phyloP scores from a whole-genome alignment of 2,797 vertebrate genomes.

The Anas flavirostris region DNA sequence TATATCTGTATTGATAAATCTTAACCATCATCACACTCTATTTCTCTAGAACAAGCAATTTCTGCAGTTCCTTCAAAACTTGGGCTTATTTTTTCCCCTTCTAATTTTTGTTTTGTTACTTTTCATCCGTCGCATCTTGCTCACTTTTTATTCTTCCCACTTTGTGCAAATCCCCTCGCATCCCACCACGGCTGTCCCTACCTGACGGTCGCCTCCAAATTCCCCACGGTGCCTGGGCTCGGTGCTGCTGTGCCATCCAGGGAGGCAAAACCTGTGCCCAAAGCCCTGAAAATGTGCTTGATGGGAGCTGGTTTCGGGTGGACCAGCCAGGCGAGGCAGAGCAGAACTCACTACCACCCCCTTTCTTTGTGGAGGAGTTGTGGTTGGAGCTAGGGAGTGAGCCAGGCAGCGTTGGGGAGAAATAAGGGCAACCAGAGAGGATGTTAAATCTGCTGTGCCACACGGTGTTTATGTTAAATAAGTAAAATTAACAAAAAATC shows the following conservation, averaged over 20 bases:
- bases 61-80: not conserved
- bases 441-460: not conserved
- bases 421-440: not conserved
- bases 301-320: too few relatives aligned
- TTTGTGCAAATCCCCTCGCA: not conserved
- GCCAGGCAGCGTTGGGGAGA: too few relatives aligned
- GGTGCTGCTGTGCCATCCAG: not conserved
- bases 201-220: not conserved
- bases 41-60: not conserved
- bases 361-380: not conserved
- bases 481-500: not conserved
- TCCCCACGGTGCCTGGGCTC: not conserved
- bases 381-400: not conserved
- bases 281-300: too few relatives aligned
- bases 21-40: accelerated
- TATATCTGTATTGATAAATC: not conserved
- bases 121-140: not conserved
- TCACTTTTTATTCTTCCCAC: accelerated
- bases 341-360: not conserved
- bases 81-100: not conserved
- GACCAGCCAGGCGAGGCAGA: too few relatives aligned
- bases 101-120: not conserved
- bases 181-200: not conserved
- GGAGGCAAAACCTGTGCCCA: not conserved
- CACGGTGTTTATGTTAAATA: not conserved